Evolutionary conservation across 2,113 vertebrate species (phyloP).

Genomic region (Cygnus atratus): DNA sequence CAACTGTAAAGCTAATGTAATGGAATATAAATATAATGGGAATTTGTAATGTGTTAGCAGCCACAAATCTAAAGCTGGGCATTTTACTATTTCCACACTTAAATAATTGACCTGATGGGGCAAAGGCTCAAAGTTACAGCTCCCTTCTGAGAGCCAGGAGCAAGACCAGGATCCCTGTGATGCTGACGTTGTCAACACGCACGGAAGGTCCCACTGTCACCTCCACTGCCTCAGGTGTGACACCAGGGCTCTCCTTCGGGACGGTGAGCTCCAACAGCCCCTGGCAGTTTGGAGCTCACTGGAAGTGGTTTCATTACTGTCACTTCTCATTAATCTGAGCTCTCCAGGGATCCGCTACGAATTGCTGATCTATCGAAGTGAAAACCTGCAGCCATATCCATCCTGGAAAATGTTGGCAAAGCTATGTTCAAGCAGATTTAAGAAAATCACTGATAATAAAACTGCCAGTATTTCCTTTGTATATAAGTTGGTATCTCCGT

Average conservation of each 20-base stretch:
- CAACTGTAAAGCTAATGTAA: not conserved
- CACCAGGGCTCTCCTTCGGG: not conserved
- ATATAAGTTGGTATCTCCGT: not conserved
- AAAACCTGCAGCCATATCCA: not conserved
- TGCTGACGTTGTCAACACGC: fast-evolving
- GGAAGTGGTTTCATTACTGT: not conserved
- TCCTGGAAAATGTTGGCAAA: not conserved
- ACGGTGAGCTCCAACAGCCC: not conserved
- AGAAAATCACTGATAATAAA: not conserved
- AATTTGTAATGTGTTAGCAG: not conserved
- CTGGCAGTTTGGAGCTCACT: not conserved
- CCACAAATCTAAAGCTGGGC: not conserved
- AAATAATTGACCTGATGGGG: not conserved
- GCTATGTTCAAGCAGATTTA: not conserved
- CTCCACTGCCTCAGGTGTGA: not conserved
- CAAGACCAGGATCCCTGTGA: not conserved
- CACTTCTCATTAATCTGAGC: not conserved
- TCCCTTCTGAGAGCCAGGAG: not conserved
- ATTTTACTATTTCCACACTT: not conserved
- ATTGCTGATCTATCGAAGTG: not conserved
- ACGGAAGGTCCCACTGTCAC: not conserved
- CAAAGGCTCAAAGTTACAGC: not conserved
- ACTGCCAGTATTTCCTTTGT: not conserved
- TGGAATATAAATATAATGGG: not conserved
- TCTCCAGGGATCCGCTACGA: not conserved